phyloP scores from a whole-genome alignment of 1,140 invertebrate species.

The Drosophila kurseongensis region DNA sequence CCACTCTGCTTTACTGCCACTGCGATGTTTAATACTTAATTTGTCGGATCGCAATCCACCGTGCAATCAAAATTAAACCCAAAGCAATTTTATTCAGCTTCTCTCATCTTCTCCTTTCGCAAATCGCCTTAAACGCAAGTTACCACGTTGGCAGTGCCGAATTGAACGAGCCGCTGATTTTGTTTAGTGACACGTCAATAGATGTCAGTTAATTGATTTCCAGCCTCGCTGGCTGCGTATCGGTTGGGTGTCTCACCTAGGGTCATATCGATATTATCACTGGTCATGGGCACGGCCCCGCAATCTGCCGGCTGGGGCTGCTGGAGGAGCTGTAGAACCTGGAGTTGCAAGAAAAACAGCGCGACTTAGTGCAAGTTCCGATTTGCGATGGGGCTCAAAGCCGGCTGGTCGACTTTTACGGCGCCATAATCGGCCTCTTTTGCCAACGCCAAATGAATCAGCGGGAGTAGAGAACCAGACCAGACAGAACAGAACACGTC shows the following conservation, averaged over 20 bases:
- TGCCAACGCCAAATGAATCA: neutral
- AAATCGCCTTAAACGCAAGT: neutral
- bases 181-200: slow-evolving; percentile 72
- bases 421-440: neutral
- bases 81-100: neutral
- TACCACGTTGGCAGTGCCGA: slow-evolving; percentile 46
- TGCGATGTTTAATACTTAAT: too few species aligned
- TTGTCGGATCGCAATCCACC: neutral
- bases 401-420: neutral
- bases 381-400: neutral
- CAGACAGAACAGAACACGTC: slow-evolving; percentile 61
- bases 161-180: slow-evolving; percentile 31
- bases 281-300: slow-evolving; percentile 91
- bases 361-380: too few species aligned
- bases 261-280: slow-evolving; percentile 92
- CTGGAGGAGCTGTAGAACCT: slow-evolving; percentile 61
- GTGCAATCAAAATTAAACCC: neutral
- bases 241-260: slow-evolving; percentile 88
- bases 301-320: slow-evolving; percentile 83
- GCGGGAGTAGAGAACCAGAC: neutral
- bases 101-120: neutral
- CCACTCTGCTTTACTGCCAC: too few species aligned
- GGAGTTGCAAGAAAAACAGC: slow-evolving; percentile 10
- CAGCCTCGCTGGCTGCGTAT: slow-evolving; percentile 10
- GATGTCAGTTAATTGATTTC: slow-evolving; percentile 38